Percentiles rank a stretch among this genome's conserved stretches.
Evolutionary conservation across 2,888 invertebrate species (phyloP).

Genomic region (Tolmerus cingulatus): DNA sequence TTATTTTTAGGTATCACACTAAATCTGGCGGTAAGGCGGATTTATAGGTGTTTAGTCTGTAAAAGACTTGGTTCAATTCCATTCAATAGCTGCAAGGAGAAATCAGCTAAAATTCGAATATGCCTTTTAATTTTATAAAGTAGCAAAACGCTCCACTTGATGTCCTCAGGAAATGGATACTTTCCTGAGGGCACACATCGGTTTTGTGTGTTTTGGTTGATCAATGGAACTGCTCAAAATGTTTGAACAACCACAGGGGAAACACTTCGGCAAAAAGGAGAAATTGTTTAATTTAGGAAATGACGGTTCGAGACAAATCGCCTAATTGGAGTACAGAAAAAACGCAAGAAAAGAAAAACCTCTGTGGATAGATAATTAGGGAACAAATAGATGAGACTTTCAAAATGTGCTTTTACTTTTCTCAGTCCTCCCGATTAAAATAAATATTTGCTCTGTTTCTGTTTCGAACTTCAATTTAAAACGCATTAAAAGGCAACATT

Average conservation of each 20-base stretch:
- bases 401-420: background rate
- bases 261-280: background rate
- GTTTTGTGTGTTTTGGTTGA: background rate
- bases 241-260: background rate
- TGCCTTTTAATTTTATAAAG: background rate
- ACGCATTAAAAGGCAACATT: background rate
- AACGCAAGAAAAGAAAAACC: background rate
- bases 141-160: background rate
- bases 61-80: background rate
- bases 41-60: background rate
- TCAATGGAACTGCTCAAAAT: background rate
- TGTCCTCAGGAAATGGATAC: background rate
- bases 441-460: background rate
- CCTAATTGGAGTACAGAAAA: background rate
- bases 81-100: background rate
- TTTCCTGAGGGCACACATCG: background rate
- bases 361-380: background rate
- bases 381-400: background rate
- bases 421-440: background rate
- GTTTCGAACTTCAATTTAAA: background rate
- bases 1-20: background rate
- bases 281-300: background rate
- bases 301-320: background rate
- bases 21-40: background rate
- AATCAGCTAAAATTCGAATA: background rate